A percentile compares a stretch with the other conserved stretches of the same genome.
phyloP scores from a whole-genome alignment of 2,888 invertebrate species.

The Koerneria pararmatus region DNA sequence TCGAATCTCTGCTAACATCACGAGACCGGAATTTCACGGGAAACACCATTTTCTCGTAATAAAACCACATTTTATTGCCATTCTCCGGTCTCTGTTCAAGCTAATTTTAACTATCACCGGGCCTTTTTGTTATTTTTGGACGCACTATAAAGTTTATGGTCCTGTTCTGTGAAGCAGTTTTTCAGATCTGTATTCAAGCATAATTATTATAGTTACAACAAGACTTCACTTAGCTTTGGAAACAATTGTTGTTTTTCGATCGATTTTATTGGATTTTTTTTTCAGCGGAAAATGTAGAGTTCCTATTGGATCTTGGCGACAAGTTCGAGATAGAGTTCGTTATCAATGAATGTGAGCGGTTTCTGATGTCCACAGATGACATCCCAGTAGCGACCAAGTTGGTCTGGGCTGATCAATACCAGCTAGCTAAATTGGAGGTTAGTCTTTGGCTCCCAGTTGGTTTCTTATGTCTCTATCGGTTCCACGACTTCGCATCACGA shows the following conservation, averaged over 20 bases:
- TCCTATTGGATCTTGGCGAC: slow-evolving; percentile 61
- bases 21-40: too few species aligned
- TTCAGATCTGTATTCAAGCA: not conserved
- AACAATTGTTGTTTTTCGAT: too few species aligned
- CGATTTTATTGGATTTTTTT: too few species aligned
- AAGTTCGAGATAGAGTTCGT: slow-evolving; percentile 62
- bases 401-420: slow-evolving; percentile 57
- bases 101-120: too few species aligned
- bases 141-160: not conserved
- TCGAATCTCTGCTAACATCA: too few species aligned
- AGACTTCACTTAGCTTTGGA: too few species aligned
- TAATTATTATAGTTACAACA: not conserved
- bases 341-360: slow-evolving; percentile 61
- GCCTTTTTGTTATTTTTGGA: slow-evolving; percentile 2
- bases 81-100: too few species aligned
- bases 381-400: slow-evolving; percentile 54
- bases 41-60: too few species aligned
- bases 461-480: not conserved
- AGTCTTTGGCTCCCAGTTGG: not conserved
- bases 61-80: too few species aligned
- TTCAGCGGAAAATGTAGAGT: slow-evolving; percentile 61
- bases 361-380: slow-evolving; percentile 53
- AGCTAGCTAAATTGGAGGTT: slow-evolving; percentile 50
- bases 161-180: not conserved
- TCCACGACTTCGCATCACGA: not conserved